phyloP scores from a whole-genome alignment of 2,888 invertebrate genomes.

The Calliopum simillimum region DNA sequence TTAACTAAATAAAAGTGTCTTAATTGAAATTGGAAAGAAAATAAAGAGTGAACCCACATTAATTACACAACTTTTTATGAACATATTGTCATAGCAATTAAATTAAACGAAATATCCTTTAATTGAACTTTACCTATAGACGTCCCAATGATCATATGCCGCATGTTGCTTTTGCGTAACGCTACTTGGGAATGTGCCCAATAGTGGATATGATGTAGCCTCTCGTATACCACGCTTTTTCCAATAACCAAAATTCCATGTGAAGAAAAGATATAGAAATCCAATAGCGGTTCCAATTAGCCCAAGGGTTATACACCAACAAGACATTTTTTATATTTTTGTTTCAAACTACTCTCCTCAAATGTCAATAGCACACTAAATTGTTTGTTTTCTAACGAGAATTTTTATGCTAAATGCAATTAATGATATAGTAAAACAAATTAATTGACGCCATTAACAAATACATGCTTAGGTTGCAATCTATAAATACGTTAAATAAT shows the following conservation, averaged over 20 bases:
- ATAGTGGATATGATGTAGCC: slow-evolving; percentile 36
- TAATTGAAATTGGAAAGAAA: too few relatives aligned
- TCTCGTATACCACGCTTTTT: slow-evolving; percentile 36
- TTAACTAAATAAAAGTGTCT: too few relatives aligned
- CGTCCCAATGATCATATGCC: slow-evolving; percentile 43
- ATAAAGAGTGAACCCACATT: too few relatives aligned
- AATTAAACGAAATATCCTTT: too few relatives aligned
- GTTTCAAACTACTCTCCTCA: neutral
- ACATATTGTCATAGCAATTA: too few relatives aligned
- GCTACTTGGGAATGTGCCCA: slow-evolving; percentile 41
- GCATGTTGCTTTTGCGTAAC: slow-evolving; percentile 41
- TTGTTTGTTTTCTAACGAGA: neutral
- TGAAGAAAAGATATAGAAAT: slow-evolving; percentile 39
- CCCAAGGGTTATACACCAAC: slow-evolving; percentile 19
- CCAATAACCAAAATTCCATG: slow-evolving; percentile 43
- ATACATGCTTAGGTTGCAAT: too few relatives aligned
- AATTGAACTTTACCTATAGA: slow-evolving; percentile 43
- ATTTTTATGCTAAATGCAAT: slow-evolving; percentile 8
- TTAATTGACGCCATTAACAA: too few relatives aligned
- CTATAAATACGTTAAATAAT: too few relatives aligned
- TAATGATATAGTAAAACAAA: too few relatives aligned
- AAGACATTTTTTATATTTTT: neutral
- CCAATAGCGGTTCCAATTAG: slow-evolving; percentile 3
- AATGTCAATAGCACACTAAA: slow-evolving; percentile 4
- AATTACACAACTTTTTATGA: too few relatives aligned